Evolutionary conservation across 2,888 invertebrate genomes (phyloP).

Genomic region (Andrena bucephala): DNA sequence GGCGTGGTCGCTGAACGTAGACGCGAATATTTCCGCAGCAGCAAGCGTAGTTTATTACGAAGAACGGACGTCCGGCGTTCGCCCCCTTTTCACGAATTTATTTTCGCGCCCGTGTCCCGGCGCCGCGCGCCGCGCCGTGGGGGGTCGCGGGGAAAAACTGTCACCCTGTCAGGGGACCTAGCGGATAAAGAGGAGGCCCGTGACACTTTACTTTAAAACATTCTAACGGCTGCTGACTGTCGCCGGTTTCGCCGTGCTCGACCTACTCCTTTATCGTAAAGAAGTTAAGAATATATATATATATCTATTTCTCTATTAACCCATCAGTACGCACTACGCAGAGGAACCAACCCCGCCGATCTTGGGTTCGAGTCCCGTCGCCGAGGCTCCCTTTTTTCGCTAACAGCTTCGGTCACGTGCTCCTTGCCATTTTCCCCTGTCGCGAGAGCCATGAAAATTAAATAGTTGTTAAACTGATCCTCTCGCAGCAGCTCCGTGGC

Average conservation of each 20-base stretch:
- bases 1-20: slow-evolving; percentile 48
- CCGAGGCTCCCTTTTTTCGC: no score
- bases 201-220: slow-evolving; percentile 31
- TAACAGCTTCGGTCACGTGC: no score
- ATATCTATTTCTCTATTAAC: no score
- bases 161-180: not conserved
- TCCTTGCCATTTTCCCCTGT: no score
- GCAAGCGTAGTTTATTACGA: slow-evolving; percentile 68
- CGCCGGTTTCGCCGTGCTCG: not conserved
- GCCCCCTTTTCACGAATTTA: slow-evolving; percentile 59
- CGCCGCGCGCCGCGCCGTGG: not conserved
- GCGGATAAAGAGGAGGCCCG: slow-evolving; percentile 7
- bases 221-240: slow-evolving; percentile 3
- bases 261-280: not conserved
- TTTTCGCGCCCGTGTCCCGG: slow-evolving; percentile 30
- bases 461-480: not conserved
- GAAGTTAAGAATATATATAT: no score
- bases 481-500: not conserved
- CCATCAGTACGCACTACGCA: no score
- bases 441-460: not conserved
- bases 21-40: slow-evolving; percentile 65
- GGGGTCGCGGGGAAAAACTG: slow-evolving; percentile 10
- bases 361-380: no score
- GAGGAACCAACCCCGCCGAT: no score
- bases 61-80: slow-evolving; percentile 68